These are phyloP conservation scores for Drosophila kambysellisi DNA, from an alignment of 2,888 invertebrate species.

Conservation along the genomic window DNA sequence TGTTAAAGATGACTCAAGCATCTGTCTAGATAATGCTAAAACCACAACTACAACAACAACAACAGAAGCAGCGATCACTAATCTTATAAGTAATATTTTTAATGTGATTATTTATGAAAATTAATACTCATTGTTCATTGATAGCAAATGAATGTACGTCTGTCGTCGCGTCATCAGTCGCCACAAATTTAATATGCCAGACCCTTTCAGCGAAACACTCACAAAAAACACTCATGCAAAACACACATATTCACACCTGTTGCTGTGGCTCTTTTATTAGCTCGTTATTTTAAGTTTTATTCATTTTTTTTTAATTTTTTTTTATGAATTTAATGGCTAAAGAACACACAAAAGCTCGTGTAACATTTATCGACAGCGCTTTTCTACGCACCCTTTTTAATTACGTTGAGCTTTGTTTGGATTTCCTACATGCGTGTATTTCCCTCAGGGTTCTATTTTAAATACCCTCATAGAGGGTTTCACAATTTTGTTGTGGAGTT, in stretches of 20 bases:
- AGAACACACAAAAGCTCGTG: slow-evolving; percentile 40
- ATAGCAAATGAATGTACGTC: slow-evolving; percentile 46
- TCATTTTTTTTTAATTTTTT: slow-evolving; percentile 4
- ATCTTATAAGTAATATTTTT: slow-evolving; percentile 62
- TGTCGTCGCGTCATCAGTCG: slow-evolving; percentile 66
- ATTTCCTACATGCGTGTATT: slow-evolving; percentile 31
- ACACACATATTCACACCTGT: slow-evolving; percentile 55
- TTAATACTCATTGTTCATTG: slow-evolving; percentile 79
- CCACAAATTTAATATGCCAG: slow-evolving; percentile 55
- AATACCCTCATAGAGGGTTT: neutral
- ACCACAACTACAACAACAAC: slow-evolving; percentile 44
- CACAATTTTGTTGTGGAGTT: neutral
- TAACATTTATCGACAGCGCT: slow-evolving; percentile 28
- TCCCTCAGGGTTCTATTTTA: slow-evolving; percentile 14
- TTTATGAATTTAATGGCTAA: slow-evolving; percentile 44
- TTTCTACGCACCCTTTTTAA: slow-evolving; percentile 72
- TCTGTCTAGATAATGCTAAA: slow-evolving; percentile 71
- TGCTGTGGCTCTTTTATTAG: slow-evolving; percentile 69
- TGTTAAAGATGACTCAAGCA: slow-evolving; percentile 75
- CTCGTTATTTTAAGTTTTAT: slow-evolving; percentile 68
- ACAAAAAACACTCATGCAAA: slow-evolving; percentile 8
- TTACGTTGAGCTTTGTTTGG: slow-evolving; percentile 55
- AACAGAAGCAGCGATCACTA: slow-evolving; percentile 37
- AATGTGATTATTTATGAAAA: slow-evolving; percentile 79
- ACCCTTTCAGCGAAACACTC: slow-evolving; percentile 46